These are phyloP conservation scores for Coendou prehensilis DNA, from an alignment of 2,797 vertebrate species.

Conservation along the genomic window DNA sequence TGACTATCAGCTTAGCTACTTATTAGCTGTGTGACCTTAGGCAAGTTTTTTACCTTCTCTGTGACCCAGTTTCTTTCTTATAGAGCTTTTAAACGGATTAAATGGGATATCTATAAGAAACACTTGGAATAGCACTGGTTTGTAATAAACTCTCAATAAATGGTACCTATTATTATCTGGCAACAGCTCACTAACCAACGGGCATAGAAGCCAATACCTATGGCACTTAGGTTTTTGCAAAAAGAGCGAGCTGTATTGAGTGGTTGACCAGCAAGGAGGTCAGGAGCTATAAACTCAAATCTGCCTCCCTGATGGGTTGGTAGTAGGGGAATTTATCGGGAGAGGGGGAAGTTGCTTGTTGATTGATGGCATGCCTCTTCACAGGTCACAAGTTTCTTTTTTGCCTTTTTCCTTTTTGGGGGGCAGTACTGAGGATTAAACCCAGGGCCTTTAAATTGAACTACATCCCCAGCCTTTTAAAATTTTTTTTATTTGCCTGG, in stretches of 20 bases:
- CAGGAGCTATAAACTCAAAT: neutral
- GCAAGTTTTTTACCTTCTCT: conserved; percentile 65
- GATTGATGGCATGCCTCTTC: neutral
- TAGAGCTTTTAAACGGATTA: conserved; percentile 59
- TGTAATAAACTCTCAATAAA: conserved; percentile 73
- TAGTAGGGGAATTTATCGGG: neutral
- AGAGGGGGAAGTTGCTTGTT: neutral
- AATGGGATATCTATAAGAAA: conserved; percentile 59
- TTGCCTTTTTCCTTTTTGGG: neutral
- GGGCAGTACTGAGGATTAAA: neutral
- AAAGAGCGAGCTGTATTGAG: neutral
- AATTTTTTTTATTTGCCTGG: neutral
- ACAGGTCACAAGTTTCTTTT: neutral
- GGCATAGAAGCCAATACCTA: neutral
- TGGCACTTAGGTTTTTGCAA: neutral
- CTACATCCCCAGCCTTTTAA: neutral
- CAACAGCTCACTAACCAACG: neutral
- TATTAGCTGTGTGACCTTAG: conserved; percentile 69
- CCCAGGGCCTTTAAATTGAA: neutral
- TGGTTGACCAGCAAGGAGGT: neutral
- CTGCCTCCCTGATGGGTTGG: neutral
- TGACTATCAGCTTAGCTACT: conserved; percentile 24
- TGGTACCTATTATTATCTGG: neutral
- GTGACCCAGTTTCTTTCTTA: conserved; percentile 64
- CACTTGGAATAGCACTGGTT: conserved; percentile 32